phyloP scores from a whole-genome alignment of 2,113 vertebrate species.

The Spermophilus dauricus region DNA sequence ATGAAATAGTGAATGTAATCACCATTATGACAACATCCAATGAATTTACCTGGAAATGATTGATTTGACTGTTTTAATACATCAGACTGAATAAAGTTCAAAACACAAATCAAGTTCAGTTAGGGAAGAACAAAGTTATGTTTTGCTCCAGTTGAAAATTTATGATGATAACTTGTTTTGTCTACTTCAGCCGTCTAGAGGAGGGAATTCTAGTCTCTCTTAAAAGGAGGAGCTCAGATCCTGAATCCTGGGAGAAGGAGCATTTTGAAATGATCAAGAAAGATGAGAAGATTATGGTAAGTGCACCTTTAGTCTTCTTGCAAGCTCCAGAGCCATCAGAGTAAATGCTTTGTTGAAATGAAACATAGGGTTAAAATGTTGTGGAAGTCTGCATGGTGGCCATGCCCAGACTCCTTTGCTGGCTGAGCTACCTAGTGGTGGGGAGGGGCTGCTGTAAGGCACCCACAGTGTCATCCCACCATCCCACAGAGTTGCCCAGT shows the following conservation, averaged over 20 bases:
- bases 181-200: neutral
- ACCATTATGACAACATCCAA: neutral
- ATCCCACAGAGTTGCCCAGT: no score
- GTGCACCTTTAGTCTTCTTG: neutral
- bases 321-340: neutral
- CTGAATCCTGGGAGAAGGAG: neutral
- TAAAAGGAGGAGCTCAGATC: neutral
- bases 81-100: neutral
- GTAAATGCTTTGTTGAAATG: neutral
- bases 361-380: neutral
- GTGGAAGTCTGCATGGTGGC: neutral
- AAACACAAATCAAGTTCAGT: neutral
- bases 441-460: rapidly evolving
- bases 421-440: no score
- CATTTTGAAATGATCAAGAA: neutral
- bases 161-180: neutral
- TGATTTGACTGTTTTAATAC: neutral
- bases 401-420: neutral
- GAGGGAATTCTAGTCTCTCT: neutral
- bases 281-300: neutral
- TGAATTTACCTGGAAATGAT: neutral
- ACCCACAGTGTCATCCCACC: neutral
- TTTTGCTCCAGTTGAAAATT: neutral
- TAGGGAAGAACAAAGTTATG: neutral
- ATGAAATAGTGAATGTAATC: neutral